Evolutionary conservation across 2,888 invertebrate genomes (phyloP), one percentile per base, ranked within the genome.

Genomic region (Cryptocheilus praepositus): DNA sequence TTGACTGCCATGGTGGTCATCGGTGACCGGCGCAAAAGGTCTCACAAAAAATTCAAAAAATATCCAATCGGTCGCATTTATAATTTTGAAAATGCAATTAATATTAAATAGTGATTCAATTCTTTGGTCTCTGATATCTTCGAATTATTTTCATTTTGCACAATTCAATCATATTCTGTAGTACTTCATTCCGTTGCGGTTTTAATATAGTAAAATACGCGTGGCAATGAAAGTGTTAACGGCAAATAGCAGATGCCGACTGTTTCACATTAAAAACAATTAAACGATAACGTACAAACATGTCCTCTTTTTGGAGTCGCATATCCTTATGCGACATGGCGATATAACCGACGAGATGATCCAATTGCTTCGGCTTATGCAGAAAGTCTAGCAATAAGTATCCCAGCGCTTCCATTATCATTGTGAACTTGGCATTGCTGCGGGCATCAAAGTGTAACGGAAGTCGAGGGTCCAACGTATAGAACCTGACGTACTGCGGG

Each of bases 311-410:
- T 3, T 57, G 18, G 0, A 85, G 74, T 45, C 64, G 64, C 84
- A 85, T 84, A 51, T 85, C 84, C 70, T 85, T 85, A 69, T 85
- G 85, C 19, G 81, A 67, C 84, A 85, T 82, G 21, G 82, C 85
- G 21, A 83, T 58, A 46, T 84, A 83, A 25, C 82, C 81, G 28
- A 83, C 73, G 5, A 81, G 65, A 51, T 70, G 73, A 65, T 82
- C 74, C 7, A 82, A 71, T 61, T 80, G 75, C 44, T 74, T 79
- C 2, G 76, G 80, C 58, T 82, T 82, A 16, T 79, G 71, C 55
- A 81, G 70, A 68, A 80, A 83, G 65, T 84, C 79, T 21, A 84
- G 58, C 16, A 84, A 49, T 18, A 85, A 68, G 55, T 79, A 83
- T 16, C 83, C 81, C 61, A 84, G 72, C 0, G 81, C 76, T 68